These are phyloP conservation scores for Cheilosia scutellata DNA, from an alignment of 2,888 invertebrate species.

Conservation along the genomic window DNA sequence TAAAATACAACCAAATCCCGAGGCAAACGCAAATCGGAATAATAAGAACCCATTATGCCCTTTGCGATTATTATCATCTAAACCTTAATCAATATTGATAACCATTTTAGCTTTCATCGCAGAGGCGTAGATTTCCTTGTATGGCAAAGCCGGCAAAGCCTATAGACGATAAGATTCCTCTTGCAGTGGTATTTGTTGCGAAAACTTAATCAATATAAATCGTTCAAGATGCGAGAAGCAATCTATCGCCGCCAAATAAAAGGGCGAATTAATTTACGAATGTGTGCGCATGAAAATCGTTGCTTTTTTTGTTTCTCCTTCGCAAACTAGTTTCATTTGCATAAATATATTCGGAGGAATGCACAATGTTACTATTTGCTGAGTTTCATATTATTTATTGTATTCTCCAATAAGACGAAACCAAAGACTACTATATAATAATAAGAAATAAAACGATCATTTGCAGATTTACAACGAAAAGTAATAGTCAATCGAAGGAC, in stretches of 20 bases:
- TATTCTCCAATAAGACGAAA: not conserved
- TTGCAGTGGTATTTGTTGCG: constrained; percentile 1
- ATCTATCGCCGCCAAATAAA: constrained; percentile 37
- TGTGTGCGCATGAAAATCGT: constrained; percentile 15
- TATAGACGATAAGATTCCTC: constrained; percentile 11
- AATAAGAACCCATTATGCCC: constrained; percentile 1
- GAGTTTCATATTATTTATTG: constrained; percentile 15
- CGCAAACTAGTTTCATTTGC: constrained; percentile 8
- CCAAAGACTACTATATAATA: not conserved
- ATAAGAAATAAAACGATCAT: constrained; percentile 40
- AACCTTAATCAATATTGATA: constrained; percentile 36
- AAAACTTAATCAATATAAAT: constrained; percentile 35
- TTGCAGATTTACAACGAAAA: constrained; percentile 83
- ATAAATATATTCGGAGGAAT: constrained; percentile 9
- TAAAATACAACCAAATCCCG: not conserved
- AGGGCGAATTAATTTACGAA: constrained; percentile 1
- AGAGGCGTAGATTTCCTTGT: constrained; percentile 28
- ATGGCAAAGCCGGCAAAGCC: constrained; percentile 14
- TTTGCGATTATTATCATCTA: constrained; percentile 9
- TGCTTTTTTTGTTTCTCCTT: not conserved
- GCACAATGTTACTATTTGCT: constrained; percentile 27
- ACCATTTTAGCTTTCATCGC: constrained; percentile 17
- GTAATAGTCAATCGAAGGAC: constrained; percentile 86
- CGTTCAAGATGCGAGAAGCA: constrained; percentile 28
- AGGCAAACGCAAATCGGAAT: not conserved